A percentile compares a stretch with the other conserved stretches of the same genome.
These are phyloP conservation scores for Paradoxurus hermaphroditus DNA, from an alignment of 2,113 vertebrate genomes.

Conservation along the genomic window DNA sequence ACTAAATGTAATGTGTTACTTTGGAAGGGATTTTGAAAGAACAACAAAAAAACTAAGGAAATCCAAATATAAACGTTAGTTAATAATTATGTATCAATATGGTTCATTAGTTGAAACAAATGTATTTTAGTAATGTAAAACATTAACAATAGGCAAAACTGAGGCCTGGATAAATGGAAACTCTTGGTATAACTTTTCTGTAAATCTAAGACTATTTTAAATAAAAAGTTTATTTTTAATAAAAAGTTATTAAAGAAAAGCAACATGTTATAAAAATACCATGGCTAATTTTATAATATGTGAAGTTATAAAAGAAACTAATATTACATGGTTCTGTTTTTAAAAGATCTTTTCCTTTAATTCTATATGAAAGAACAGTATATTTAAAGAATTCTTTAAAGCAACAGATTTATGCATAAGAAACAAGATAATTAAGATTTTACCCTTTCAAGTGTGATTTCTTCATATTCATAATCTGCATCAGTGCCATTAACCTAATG, in stretches of 20 bases:
- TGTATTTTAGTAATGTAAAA: background rate
- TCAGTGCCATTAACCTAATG: conserved; percentile 96
- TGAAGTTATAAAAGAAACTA: conserved; percentile 13
- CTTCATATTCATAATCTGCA: conserved; percentile 98
- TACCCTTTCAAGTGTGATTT: conserved; percentile 98
- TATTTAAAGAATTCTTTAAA: conserved; percentile 47
- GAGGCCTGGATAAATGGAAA: background rate
- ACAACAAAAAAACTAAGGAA: conserved; percentile 23
- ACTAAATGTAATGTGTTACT: background rate
- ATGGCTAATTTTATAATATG: conserved; percentile 26
- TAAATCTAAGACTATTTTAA: conserved; percentile 43
- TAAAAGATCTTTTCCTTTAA: background rate
- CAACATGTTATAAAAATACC: conserved; percentile 23
- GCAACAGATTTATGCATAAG: conserved; percentile 32
- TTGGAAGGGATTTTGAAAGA: background rate
- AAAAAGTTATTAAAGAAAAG: conserved; percentile 36
- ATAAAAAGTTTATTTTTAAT: background rate
- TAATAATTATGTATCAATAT: background rate
- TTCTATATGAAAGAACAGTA: background rate
- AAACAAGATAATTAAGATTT: conserved; percentile 68
- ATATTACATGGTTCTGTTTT: background rate
- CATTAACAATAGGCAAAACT: background rate
- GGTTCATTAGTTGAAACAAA: conserved; percentile 23
- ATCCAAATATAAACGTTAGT: background rate
- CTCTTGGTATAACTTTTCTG: background rate